A percentile compares a stretch with the other conserved stretches of the same genome.
phyloP scores from a whole-genome alignment of 2,888 invertebrate species.

The Heteromurus nitidus region DNA sequence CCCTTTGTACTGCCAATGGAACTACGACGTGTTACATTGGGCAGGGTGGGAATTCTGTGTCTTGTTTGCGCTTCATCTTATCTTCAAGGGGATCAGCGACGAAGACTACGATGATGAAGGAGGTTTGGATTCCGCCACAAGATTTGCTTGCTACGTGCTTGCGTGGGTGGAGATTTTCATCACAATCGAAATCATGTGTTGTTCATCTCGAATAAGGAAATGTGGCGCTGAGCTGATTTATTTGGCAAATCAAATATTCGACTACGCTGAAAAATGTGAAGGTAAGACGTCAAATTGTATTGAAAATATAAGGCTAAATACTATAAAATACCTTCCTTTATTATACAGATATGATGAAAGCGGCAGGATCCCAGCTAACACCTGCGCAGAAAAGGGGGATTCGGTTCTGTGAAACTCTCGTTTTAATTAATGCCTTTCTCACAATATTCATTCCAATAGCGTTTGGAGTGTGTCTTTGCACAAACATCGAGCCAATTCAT shows the following conservation, averaged over 20 bases:
- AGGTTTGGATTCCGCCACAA: background rate
- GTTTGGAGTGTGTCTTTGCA: background rate
- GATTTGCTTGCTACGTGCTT: background rate
- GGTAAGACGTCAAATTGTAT: too few relatives aligned
- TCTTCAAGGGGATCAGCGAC: background rate
- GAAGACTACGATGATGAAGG: background rate
- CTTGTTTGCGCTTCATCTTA: background rate
- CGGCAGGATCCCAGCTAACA: too few relatives aligned
- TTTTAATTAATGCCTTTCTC: background rate
- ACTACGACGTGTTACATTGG: background rate
- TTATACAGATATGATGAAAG: background rate
- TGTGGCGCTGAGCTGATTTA: background rate
- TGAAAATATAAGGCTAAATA: too few relatives aligned
- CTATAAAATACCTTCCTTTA: too few relatives aligned
- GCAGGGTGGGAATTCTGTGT: background rate
- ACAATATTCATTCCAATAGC: background rate
- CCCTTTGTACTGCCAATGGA: background rate
- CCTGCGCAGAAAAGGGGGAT: too few relatives aligned
- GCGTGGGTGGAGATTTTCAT: slow-evolving; percentile 3
- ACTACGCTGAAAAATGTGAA: background rate
- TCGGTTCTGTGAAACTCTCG: too few relatives aligned
- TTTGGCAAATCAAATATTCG: background rate
- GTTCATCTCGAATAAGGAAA: background rate
- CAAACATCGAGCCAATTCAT: slow-evolving; percentile 6
- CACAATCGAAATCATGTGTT: background rate